These are phyloP conservation scores for Dryadula phaetusa DNA, from an alignment of 2,888 invertebrate genomes.

Conservation along the genomic window DNA sequence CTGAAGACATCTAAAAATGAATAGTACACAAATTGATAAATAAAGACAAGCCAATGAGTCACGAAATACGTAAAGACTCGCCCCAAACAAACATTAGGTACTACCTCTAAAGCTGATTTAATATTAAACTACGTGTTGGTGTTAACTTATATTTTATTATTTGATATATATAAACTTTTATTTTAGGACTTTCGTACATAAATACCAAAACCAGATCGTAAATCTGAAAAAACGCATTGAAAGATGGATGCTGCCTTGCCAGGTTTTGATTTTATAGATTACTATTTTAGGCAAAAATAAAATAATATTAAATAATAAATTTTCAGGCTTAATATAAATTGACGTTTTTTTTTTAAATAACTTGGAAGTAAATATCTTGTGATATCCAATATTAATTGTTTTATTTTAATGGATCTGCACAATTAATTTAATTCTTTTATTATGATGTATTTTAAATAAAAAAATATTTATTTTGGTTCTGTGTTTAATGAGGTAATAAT, in stretches of 20 bases:
- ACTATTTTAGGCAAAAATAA: not conserved
- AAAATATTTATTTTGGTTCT: no score
- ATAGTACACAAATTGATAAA: conserved; percentile 60
- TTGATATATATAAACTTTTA: conserved; percentile 37
- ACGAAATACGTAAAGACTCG: conserved; percentile 63
- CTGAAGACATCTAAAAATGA: conserved; percentile 91
- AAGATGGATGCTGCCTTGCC: conserved; percentile 53
- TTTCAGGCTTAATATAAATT: not conserved
- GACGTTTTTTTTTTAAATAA: no score
- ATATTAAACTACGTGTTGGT: conserved; percentile 29
- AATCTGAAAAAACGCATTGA: conserved; percentile 63
- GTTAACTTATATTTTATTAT: conserved; percentile 25
- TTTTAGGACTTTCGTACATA: conserved; percentile 42
- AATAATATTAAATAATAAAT: not conserved
- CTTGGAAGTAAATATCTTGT: no score
- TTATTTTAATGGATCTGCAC: no score
- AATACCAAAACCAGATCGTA: conserved; percentile 55
- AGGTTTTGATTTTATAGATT: conserved; percentile 28
- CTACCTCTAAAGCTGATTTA: conserved; percentile 37
- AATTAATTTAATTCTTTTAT: no score
- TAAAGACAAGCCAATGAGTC: conserved; percentile 74
- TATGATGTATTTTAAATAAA: no score
- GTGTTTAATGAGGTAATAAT: no score
- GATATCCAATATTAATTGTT: no score
- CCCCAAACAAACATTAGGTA: conserved; percentile 26